Percentiles rank a stretch among this genome's conserved stretches.
These are phyloP conservation scores for rat (Rattus norvegicus) DNA, from an alignment of 2,113 vertebrate species.

Conservation along the genomic window DNA sequence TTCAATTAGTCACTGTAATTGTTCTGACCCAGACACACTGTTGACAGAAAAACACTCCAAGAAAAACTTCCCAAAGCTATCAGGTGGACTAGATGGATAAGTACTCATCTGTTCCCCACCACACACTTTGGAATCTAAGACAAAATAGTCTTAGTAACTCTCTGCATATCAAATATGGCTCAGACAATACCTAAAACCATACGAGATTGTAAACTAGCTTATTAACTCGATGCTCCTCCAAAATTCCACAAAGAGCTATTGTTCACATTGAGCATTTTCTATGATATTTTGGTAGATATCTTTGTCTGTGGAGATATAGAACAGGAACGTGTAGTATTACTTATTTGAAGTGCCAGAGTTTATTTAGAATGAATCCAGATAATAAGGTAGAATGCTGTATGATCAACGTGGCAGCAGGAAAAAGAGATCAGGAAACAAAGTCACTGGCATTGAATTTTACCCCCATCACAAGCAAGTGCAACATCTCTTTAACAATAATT, in stretches of 20 bases:
- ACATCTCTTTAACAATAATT: background rate
- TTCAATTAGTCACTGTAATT: constrained; percentile 54
- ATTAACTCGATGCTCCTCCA: background rate
- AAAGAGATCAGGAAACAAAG: background rate
- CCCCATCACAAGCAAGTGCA: background rate
- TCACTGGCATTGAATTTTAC: background rate
- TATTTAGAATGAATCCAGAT: background rate
- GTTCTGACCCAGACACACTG: background rate
- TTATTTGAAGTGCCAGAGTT: background rate
- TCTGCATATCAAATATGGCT: constrained; percentile 65
- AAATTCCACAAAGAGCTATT: background rate
- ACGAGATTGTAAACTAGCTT: constrained; percentile 26
- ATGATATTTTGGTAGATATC: background rate
- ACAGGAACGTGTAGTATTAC: background rate
- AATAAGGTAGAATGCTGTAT: background rate
- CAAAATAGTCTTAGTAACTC: constrained; percentile 74
- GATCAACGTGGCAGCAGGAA: background rate
- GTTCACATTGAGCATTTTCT: background rate
- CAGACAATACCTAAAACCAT: constrained; percentile 49
- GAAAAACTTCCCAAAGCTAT: constrained; percentile 7
- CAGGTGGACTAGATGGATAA: background rate
- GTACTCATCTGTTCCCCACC: background rate
- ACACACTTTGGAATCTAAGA: constrained; percentile 68
- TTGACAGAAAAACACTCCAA: background rate
- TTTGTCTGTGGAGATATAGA: background rate